Evolutionary conservation across 1,140 invertebrate species (phyloP).

Genomic region (Meloidogyne floridensis): DNA sequence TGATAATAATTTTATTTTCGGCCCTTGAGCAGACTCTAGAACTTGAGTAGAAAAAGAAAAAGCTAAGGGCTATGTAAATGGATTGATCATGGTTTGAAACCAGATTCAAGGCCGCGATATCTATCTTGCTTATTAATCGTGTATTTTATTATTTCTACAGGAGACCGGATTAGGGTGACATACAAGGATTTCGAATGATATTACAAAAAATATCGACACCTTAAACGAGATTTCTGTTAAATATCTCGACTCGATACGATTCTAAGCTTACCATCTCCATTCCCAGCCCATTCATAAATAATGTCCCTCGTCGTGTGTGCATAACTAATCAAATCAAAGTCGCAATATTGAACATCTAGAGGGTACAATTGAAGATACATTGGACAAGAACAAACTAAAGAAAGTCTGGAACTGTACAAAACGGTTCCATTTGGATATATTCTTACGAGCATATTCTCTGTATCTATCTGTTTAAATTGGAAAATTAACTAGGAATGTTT

Average conservation of each 20-base stretch:
- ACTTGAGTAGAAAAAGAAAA: no score
- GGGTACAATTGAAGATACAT: conserved; percentile 50
- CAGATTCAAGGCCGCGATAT: no score
- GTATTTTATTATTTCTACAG: no score
- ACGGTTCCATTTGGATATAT: conserved; percentile 47
- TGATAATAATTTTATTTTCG: no score
- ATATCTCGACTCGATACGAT: neutral
- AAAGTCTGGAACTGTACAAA: conserved; percentile 45
- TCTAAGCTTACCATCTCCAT: conserved; percentile 13
- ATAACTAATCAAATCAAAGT: conserved; percentile 57
- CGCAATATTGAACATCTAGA: conserved; percentile 51
- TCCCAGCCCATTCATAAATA: conserved; percentile 36
- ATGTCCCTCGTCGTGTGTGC: conserved; percentile 48
- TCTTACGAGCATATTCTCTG: conserved; percentile 54
- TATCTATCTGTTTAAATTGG: conserved; percentile 35
- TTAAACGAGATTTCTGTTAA: neutral
- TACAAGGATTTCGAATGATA: no score
- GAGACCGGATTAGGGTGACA: no score
- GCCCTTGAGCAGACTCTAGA: no score
- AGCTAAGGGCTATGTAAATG: no score
- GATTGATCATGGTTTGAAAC: no score
- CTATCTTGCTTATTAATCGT: no score
- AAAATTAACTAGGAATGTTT: no score
- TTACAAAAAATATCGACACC: no score
- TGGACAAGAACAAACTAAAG: conserved; percentile 48